A percentile compares a stretch with the other conserved stretches of the same genome.
These are phyloP conservation scores for Crematogaster levior DNA, from an alignment of 2,888 invertebrate genomes.

Conservation along the genomic window DNA sequence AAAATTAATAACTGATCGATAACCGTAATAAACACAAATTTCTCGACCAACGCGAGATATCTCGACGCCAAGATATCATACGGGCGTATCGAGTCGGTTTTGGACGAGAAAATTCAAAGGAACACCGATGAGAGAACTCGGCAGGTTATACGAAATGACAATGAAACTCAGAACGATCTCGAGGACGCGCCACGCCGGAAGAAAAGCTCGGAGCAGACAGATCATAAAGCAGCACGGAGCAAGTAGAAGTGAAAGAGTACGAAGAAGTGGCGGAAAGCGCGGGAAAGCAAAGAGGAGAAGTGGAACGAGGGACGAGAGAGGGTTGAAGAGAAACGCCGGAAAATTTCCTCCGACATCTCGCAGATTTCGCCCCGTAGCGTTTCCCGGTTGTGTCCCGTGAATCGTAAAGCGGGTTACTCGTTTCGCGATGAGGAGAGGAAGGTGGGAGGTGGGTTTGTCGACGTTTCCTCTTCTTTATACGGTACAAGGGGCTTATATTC, in stretches of 20 bases:
- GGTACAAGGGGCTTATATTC: conserved; percentile 63
- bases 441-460: conserved; percentile 54
- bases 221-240: conserved; percentile 37
- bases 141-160: conserved; percentile 47
- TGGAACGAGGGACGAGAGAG: background rate
- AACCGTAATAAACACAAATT: background rate
- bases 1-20: background rate
- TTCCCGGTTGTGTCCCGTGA: conserved; percentile 54
- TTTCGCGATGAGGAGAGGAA: conserved; percentile 55
- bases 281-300: conserved; percentile 1
- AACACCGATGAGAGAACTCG: background rate
- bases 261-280: background rate
- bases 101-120: conserved; percentile 36
- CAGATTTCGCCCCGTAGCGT: conserved; percentile 62
- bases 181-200: conserved; percentile 49
- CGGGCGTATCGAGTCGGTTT: background rate
- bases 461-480: conserved; percentile 62
- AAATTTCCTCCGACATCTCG: conserved; percentile 66
- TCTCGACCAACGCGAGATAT: background rate
- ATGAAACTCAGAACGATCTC: conserved; percentile 63
- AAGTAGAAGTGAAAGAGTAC: background rate
- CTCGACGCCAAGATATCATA: background rate
- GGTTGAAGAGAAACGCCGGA: conserved; percentile 32
- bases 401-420: conserved; percentile 73
- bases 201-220: conserved; percentile 39